Evolutionary conservation across 2,113 vertebrate species (phyloP).

Genomic region (Noctilio leporinus): DNA sequence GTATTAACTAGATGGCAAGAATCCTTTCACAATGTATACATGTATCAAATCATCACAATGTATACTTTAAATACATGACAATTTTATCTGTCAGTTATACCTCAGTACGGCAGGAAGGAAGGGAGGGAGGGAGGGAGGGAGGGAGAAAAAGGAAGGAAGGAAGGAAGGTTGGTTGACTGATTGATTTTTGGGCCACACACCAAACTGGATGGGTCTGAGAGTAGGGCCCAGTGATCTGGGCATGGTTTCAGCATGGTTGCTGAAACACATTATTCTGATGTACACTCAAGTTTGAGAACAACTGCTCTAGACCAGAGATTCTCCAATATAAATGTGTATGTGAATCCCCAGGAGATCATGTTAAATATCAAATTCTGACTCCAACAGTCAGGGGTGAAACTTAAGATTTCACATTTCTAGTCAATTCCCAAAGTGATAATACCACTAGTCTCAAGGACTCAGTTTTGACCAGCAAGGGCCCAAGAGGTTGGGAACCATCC

Average conservation of each 20-base stretch:
- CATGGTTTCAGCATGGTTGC: neutral
- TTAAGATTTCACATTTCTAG: neutral
- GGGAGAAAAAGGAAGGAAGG: neutral
- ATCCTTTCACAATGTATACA: neutral
- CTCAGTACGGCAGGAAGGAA: neutral
- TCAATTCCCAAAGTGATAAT: neutral
- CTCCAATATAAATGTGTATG: neutral
- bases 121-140: rapidly evolving
- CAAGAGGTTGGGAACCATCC: neutral
- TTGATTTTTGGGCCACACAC: neutral
- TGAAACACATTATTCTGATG: neutral
- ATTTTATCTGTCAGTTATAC: neutral
- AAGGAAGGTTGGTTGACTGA: neutral
- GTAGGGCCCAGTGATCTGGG: neutral
- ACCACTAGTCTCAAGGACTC: neutral
- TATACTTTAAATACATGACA: neutral
- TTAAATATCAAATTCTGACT: neutral
- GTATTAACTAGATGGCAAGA: neutral
- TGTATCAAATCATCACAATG: neutral
- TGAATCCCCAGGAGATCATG: neutral
- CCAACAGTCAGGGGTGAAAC: neutral
- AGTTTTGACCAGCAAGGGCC: neutral
- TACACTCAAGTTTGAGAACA: neutral
- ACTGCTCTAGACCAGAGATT: neutral
- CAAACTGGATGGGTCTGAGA: neutral